Base-by-base conservation (phyloP, 2,113 vertebrate genomes). In the Pachyramphus minor region DNA sequence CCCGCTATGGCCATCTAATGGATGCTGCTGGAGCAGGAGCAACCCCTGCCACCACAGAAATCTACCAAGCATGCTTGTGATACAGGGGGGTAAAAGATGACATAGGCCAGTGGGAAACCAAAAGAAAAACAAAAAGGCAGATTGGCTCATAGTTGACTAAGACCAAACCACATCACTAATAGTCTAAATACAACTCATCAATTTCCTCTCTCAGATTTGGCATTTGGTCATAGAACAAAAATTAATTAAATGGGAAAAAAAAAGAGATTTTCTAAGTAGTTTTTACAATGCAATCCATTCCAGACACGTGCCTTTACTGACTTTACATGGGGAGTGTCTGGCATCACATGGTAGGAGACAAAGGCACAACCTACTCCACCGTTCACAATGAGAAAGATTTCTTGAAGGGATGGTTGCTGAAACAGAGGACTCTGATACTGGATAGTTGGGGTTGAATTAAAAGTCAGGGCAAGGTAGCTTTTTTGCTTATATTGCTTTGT, bases 51-150 rank as follows among this genome's bases (percentile, higher is more conserved):
- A 13, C 28, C 0, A 1, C 1, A 1, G 16, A 76, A 79, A 90
- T 21, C 71, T 62, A 22, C 63, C 49, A 66, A 53, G 67, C 1
- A 3, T 0, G 0, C 8, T 42, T 33, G 5, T 23, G 12, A 31
- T 77, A 72, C 28, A 30, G 30, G 41, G 35, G 16, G 16, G 47
- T 21, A 50, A 90, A 52, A 53, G 55, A 62, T n/a, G 5, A 78
- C 12, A 56, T 1, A 50, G 14, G 59, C 49, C 58, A 35, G 22
- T 12, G 69, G 45, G 42, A 90, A 92, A 86, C 6, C 6, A 37
- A 64, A 76, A 78, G 20, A 75, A 87, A 89, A 79, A 47, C 6
- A 56, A 69, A 71, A 82, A 89, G 12, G 5, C 16, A 27, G 9
- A 24, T 19, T 44, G 10, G 24, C 16, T 72, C 14, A 49, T 0